Evolutionary conservation across 2,888 invertebrate genomes (phyloP).

Genomic region (Euspilapteryx auroguttella): DNA sequence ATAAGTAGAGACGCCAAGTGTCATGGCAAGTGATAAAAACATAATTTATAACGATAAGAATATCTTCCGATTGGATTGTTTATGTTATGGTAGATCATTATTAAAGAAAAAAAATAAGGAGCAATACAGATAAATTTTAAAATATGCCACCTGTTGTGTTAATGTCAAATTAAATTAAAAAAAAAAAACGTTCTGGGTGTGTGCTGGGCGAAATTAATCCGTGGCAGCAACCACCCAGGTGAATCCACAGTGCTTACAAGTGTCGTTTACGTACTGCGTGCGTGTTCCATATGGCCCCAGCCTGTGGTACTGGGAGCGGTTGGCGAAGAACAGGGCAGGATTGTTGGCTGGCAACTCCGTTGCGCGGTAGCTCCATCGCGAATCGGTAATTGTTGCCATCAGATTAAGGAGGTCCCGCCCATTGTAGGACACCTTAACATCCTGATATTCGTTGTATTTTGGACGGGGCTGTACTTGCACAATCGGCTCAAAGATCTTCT

Average conservation of each 20-base stretch:
- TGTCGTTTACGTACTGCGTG: slow-evolving; percentile 60
- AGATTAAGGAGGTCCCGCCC: slow-evolving; percentile 64
- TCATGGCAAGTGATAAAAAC: no score
- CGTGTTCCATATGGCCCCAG: slow-evolving; percentile 55
- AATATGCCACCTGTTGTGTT: no score
- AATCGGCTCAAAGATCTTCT: slow-evolving; percentile 47
- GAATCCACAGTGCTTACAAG: slow-evolving; percentile 54
- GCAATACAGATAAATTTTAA: no score
- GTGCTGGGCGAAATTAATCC: no score
- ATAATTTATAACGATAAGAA: no score
- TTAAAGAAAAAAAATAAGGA: no score
- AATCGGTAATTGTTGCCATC: slow-evolving; percentile 53
- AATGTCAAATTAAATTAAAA: no score
- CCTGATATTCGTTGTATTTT: slow-evolving; percentile 30
- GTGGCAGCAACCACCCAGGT: slow-evolving; percentile 50
- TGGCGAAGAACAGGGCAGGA: slow-evolving; percentile 61
- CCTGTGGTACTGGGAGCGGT: slow-evolving; percentile 65
- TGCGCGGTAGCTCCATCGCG: slow-evolving; percentile 57
- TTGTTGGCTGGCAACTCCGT: slow-evolving; percentile 59
- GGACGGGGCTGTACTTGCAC: slow-evolving; percentile 47
- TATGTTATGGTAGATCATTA: no score
- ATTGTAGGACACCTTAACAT: slow-evolving; percentile 44
- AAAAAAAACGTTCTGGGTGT: no score
- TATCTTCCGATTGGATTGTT: no score
- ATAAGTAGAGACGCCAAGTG: no score